These are phyloP conservation scores for Agrypnia vestita DNA, from an alignment of 1,140 invertebrate species.

Conservation along the genomic window DNA sequence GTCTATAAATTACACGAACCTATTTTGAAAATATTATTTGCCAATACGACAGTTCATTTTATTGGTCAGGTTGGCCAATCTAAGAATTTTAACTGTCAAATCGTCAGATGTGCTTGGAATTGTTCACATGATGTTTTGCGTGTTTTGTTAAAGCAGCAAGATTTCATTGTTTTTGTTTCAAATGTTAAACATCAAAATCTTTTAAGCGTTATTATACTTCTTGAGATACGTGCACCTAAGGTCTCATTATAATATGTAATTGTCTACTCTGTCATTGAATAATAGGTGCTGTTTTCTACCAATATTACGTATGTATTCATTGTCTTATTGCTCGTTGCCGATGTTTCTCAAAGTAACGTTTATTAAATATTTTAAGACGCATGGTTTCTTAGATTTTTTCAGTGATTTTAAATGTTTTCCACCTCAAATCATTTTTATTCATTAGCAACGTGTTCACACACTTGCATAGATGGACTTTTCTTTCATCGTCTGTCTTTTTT, in stretches of 20 bases:
- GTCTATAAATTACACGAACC: too few species aligned
- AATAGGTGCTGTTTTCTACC: background rate
- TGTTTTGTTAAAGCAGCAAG: slow-evolving; percentile 6
- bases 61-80: background rate
- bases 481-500: too few species aligned
- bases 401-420: too few species aligned
- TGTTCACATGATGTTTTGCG: slow-evolving; percentile 17
- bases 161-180: slow-evolving; percentile 15
- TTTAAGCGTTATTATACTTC: slow-evolving; percentile 3
- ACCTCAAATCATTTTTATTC: too few species aligned
- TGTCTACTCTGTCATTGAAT: background rate
- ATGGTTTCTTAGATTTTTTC: too few species aligned
- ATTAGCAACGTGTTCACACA: too few species aligned
- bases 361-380: too few species aligned
- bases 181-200: background rate
- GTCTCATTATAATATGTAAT: slow-evolving; percentile 13
- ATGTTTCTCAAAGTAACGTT: too few species aligned
- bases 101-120: slow-evolving; percentile 4
- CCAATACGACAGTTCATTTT: background rate
- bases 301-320: slow-evolving; percentile 8
- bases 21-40: background rate
- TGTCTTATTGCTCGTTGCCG: too few species aligned
- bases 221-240: slow-evolving; percentile 1
- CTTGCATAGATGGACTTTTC: too few species aligned
- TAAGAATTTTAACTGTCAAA: background rate